Base-by-base conservation (phyloP, 2,113 vertebrate genomes). In the Aegotheles bennettii region DNA sequence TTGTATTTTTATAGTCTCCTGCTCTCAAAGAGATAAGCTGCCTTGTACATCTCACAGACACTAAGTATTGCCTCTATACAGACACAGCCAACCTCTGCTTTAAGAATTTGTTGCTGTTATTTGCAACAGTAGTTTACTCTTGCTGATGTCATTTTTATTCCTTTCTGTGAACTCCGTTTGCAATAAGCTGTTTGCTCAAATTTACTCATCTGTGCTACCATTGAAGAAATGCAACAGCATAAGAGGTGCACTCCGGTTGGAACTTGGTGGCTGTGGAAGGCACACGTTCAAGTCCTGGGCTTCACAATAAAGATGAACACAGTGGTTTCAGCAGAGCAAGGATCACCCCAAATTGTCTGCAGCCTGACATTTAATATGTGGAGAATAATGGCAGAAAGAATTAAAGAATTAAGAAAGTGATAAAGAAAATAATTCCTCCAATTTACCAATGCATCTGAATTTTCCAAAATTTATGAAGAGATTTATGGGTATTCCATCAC, bases 1-100 rank as follows among this genome's bases (percentile, higher is more conserved):
- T 98, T 97, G 98, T 97, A 94, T 97, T 98, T 98, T 98, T 98
- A 98, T 97, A 97, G 97, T 97, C 94, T 98, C 87, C 97, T 98
- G 97, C 96, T 97, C 96, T 97, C 97, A 97, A 85, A 97, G 96
- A 98, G 97, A 98, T 98, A 98, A 98, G 97, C 97, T 95, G 92
- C 82, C 94, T 97, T 96, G 70, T 97, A 97, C 97, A 98, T 97
- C 96, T 93, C 73, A 25, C 75, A 93, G 90, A 96, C 95, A 96
- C 92, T 84, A 92, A 95, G 97, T 97, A 93, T 96, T 97, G 94
- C 97, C 97, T 97, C 84, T 54, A 17, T 92, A 11, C 13, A 97
- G 96, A 96, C 81, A 82, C 67, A 95, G 94, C 83, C 96, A 97
- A 94, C 96, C 97, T 98, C 95, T 97, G 68, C 96, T 94, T 97